Percentiles rank a stretch among this genome's conserved stretches.
Conservation (phyloP, 2,113 vertebrate species). For the Bubo blakistoni region DNA sequence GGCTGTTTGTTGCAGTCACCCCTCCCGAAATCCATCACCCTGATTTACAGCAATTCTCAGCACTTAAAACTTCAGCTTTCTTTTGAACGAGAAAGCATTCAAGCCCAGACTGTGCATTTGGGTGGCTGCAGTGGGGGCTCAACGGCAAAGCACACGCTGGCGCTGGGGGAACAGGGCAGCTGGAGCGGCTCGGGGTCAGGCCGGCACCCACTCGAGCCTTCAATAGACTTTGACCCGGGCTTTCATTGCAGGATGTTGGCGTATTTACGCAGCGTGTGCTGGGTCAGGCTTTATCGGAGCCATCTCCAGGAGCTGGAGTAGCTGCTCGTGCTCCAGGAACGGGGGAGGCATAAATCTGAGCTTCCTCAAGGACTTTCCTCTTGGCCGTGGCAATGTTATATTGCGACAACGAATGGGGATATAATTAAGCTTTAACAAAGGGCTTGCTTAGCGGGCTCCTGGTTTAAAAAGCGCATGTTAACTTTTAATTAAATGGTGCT, state of each 20-base stretch:
- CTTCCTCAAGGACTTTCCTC: conserved; percentile 43
- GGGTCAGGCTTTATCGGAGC: not conserved
- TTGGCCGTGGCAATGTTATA: not conserved
- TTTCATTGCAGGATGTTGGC: not conserved
- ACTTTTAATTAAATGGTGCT: conserved; percentile 34
- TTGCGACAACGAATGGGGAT: not conserved
- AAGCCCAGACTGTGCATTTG: accelerated
- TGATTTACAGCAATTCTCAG: not conserved
- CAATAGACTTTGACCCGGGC: not conserved
- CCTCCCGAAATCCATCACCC: not conserved
- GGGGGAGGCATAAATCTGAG: conserved; percentile 14
- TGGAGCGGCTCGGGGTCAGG: not conserved
- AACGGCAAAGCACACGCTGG: accelerated
- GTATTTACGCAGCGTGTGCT: not conserved
- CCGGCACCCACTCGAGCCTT: not conserved
- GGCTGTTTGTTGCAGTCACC: accelerated
- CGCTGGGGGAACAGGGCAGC: not conserved
- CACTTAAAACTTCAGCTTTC: not conserved
- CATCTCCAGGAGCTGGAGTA: conserved; percentile 24
- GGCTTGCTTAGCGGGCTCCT: not conserved
- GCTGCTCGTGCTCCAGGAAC: not conserved
- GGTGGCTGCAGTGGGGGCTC: not conserved
- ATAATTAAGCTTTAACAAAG: conserved; percentile 52
- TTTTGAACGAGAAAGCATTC: not conserved
- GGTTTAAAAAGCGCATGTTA: not conserved